Percentiles rank a stretch among this genome's conserved stretches.
Evolutionary conservation across 2,113 vertebrate species (phyloP).

Genomic region (Ptilorrhoa leucosticta): DNA sequence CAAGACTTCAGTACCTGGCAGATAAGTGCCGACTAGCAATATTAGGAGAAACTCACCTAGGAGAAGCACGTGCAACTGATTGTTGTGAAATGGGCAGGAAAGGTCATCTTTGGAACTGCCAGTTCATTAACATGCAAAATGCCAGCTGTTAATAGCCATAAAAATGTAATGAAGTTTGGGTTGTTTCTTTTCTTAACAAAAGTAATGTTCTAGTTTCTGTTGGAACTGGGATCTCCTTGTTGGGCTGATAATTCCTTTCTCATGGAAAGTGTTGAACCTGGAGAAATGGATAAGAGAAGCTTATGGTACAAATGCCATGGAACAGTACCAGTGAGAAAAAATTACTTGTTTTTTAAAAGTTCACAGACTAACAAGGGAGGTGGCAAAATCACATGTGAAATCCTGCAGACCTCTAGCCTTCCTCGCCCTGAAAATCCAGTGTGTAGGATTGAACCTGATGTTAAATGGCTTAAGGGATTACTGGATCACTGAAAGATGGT

Average conservation of each 20-base stretch:
- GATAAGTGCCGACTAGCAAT: not conserved
- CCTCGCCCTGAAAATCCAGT: not conserved
- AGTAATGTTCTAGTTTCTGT: not conserved
- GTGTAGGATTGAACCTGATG: constrained; percentile 40
- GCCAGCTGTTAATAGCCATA: not conserved
- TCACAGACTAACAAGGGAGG: not conserved
- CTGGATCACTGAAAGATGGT: constrained; percentile 11
- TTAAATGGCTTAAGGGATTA: constrained; percentile 59
- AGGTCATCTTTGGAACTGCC: not conserved
- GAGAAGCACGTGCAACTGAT: not conserved
- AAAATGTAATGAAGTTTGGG: not conserved
- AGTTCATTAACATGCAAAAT: not conserved
- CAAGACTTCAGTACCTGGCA: not conserved
- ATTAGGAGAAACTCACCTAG: not conserved
- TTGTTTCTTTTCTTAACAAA: not conserved
- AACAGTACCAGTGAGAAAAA: not conserved
- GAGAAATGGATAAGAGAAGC: not conserved
- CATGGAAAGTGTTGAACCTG: not conserved
- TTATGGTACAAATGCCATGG: not conserved
- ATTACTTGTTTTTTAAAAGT: not conserved
- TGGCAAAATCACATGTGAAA: constrained; percentile 22
- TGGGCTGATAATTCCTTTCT: not conserved
- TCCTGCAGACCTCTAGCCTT: not conserved
- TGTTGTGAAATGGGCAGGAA: not conserved
- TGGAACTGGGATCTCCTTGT: not conserved